Evolutionary conservation across 2,888 invertebrate species (phyloP).

Genomic region (Rotaria sp.): DNA sequence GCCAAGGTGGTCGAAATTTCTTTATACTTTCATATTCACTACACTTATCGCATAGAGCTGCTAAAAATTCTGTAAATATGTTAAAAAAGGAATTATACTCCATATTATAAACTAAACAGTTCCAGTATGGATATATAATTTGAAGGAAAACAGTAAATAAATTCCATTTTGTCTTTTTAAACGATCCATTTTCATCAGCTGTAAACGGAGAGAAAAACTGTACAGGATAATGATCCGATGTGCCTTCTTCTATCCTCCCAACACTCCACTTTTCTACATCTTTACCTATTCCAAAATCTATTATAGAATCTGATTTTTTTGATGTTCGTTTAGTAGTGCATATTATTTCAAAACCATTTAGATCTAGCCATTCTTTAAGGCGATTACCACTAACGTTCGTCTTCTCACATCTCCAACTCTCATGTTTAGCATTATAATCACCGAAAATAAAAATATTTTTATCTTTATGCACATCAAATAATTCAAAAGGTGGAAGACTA

Average conservation of each 20-base stretch:
- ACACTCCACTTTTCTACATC: too few relatives aligned
- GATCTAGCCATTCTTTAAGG: neutral
- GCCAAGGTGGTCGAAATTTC: neutral
- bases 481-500: neutral
- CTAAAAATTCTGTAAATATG: neutral
- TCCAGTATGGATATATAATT: neutral
- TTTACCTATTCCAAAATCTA: neutral
- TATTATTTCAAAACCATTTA: neutral
- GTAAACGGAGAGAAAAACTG: too few relatives aligned
- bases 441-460: neutral
- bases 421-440: neutral
- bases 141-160: neutral
- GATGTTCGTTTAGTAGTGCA: neutral
- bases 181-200: too few relatives aligned
- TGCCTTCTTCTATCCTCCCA: too few relatives aligned
- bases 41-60: neutral
- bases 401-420: neutral
- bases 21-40: neutral
- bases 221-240: too few relatives aligned
- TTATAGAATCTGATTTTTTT: neutral
- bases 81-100: neutral
- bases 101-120: neutral
- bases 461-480: neutral
- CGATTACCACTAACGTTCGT: neutral
- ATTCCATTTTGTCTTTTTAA: neutral